phyloP scores from a whole-genome alignment of 2,113 vertebrate genomes.

The Pristiophorus japonicus region DNA sequence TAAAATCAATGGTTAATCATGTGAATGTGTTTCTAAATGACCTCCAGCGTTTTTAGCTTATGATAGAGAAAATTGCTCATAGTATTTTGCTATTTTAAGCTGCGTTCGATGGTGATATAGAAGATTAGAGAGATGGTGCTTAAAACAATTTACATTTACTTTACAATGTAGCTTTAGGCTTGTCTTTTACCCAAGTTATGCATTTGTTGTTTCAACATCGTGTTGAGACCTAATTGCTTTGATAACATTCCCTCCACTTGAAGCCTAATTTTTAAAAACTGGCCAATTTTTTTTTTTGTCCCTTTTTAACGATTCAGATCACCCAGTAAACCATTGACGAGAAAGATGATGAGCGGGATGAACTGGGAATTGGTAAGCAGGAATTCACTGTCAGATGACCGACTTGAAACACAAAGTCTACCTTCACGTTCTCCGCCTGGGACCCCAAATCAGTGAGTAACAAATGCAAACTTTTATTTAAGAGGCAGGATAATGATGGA shows the following conservation, averaged over 20 bases:
- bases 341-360: slow-evolving; percentile 76
- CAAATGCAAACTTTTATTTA: background rate
- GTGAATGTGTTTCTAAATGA: background rate
- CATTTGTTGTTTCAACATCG: background rate
- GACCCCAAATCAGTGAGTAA: slow-evolving; percentile 90
- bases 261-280: background rate
- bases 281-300: background rate
- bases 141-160: background rate
- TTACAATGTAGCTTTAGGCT: background rate
- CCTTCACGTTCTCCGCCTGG: slow-evolving; percentile 94
- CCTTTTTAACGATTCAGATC: slow-evolving; percentile 60
- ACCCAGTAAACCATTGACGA: slow-evolving; percentile 86
- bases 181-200: background rate
- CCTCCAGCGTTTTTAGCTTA: background rate
- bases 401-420: slow-evolving; percentile 91
- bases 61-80: background rate
- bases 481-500: background rate
- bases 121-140: background rate
- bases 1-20: background rate
- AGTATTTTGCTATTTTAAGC: background rate
- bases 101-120: background rate
- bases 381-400: slow-evolving; percentile 87
- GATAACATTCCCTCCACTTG: background rate
- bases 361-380: slow-evolving; percentile 94
- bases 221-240: background rate